Evolutionary conservation across 1,140 invertebrate genomes (phyloP).

Genomic region (Drosophila albomicans): DNA sequence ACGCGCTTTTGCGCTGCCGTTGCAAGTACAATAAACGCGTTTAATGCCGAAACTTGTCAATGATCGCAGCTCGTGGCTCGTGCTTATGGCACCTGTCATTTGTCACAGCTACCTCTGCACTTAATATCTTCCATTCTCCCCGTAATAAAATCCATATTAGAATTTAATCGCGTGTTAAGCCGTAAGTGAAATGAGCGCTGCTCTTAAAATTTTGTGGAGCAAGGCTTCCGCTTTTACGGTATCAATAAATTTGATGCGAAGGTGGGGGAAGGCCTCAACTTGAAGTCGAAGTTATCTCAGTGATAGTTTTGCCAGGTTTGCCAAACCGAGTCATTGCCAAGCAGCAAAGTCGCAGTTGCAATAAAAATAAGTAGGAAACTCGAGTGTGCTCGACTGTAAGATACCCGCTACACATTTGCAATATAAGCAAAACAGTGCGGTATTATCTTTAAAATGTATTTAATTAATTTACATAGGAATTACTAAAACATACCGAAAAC

Average conservation of each 20-base stretch:
- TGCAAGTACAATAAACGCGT: constrained; percentile 72
- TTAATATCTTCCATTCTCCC: constrained; percentile 11
- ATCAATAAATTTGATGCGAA: constrained; percentile 60
- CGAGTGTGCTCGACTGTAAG: too few species aligned
- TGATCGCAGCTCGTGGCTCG: constrained; percentile 35
- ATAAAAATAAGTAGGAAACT: too few species aligned
- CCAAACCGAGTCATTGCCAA: neutral
- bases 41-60: constrained; percentile 66
- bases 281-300: neutral
- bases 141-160: constrained; percentile 76
- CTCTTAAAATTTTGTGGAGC: constrained; percentile 58
- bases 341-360: too few species aligned
- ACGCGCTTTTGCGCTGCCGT: constrained; percentile 54
- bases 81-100: constrained; percentile 48
- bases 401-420: too few species aligned
- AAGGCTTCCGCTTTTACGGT: constrained; percentile 52
- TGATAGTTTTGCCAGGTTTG: neutral
- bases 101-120: constrained; percentile 33
- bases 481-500: too few species aligned
- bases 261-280: neutral
- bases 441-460: too few species aligned
- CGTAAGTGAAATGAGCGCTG: constrained; percentile 41
- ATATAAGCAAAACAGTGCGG: too few species aligned
- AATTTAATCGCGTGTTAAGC: constrained; percentile 77
- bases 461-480: too few species aligned